Base-by-base conservation (phyloP, 2,113 vertebrate species). In the Gadus macrocephalus region DNA sequence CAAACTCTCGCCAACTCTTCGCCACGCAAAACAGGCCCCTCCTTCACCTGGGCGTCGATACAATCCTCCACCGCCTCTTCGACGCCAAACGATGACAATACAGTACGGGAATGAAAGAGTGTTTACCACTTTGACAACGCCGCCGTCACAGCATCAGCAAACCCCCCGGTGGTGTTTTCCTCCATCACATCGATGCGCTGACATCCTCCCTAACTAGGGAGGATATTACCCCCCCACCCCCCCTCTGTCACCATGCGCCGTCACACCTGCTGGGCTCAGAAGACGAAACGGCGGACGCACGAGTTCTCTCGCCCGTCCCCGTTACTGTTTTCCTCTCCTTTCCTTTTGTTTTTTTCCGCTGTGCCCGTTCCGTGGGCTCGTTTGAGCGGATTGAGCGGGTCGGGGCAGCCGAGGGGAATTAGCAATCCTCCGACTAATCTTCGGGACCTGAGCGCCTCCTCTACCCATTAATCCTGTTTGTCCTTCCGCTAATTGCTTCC, bases 391-490 rank as follows among this genome's bases (percentile, higher is more conserved):
- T 42, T 8, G 38, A 74, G 77, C 78, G 62, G 7, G 35, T 66
- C 17, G 81, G 64, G 1, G 0, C 69, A 76, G 83, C 84, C 75
- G 71, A 75, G 67, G 86, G 84, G 84, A 88, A 86, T 88, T 84
- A 83, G 73, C 75, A 77, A 85, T 76, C 78, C 87, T 81, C 79
- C 79, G 72, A 83, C 80, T 83, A 82, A 87, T 90, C 85, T 85
- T 81, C 69, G 85, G 67, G 87, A 88, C 84, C 80, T 83, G 79
- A 73, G 72, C 55, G 78, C 74, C 81, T 83, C 78, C 42, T 74
- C 61, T 69, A 62, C 77, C 80, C 60, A 85, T 88, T 88, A 89
- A 88, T 90, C 85, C 82, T 86, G 73, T 89, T 90, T 89, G 86
- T 89, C 84, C 86, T 84, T 83, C 83, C 73, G 73, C 78, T 90